Evolutionary conservation across 2,797 vertebrate genomes (phyloP).

Genomic region (Esox lucius): DNA sequence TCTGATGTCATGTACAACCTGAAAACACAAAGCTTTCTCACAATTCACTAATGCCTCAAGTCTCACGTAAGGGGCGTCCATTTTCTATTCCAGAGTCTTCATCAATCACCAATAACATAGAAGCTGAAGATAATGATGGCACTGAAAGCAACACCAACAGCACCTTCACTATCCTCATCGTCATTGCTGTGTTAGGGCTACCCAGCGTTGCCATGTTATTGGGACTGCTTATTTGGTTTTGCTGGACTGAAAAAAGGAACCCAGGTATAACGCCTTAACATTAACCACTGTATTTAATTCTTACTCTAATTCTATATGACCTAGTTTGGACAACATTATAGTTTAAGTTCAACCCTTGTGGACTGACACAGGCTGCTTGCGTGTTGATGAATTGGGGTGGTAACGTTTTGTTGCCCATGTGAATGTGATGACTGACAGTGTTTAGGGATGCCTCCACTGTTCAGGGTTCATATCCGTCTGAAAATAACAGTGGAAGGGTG

Average conservation of each 20-base stretch:
- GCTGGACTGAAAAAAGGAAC: conserved; percentile 24
- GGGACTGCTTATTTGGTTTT: conserved; percentile 32
- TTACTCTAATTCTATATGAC: too few relatives aligned
- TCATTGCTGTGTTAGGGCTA: conserved; percentile 9
- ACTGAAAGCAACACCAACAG: too few relatives aligned
- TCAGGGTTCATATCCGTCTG: too few relatives aligned
- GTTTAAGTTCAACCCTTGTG: too few relatives aligned
- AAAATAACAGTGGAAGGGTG: too few relatives aligned
- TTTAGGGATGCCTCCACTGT: too few relatives aligned
- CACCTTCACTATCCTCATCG: background rate
- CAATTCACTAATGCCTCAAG: background rate
- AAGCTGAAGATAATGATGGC: background rate
- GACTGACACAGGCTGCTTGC: too few relatives aligned
- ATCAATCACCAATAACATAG: background rate
- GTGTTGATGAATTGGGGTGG: too few relatives aligned
- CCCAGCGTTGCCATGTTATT: conserved; percentile 13
- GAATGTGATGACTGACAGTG: too few relatives aligned
- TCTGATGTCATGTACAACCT: background rate
- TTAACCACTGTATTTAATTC: too few relatives aligned
- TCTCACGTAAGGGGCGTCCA: background rate
- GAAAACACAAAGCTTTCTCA: background rate
- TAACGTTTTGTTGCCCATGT: too few relatives aligned
- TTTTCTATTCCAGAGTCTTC: conserved; percentile 10
- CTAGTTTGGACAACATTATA: too few relatives aligned
- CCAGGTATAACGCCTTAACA: conserved; percentile 22